Base-by-base conservation (phyloP, 2,888 invertebrate species). In the Diogma glabrata region DNA sequence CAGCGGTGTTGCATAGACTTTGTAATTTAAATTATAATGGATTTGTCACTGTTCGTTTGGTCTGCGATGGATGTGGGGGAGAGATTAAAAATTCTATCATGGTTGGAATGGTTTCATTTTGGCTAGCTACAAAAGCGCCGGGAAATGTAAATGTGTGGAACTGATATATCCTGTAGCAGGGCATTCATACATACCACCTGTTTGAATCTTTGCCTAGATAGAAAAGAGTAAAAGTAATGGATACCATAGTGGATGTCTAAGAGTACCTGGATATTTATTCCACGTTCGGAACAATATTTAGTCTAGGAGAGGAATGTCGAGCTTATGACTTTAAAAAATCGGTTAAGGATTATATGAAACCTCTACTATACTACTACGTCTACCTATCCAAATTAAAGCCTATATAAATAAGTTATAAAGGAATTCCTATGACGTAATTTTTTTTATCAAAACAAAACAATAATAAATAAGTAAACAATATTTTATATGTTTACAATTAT, bases 31-130 rank as follows among this genome's bases (percentile, higher is more conserved):
- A n/a, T n/a, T n/a, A 19, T 3, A 19, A 17, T 19, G 48, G 43
- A 14, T 52, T 58, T 16, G 51, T 30, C 12, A 53, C 36, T 40
- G 51, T 63, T 49, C 57, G 60, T 19, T 54, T 64, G 23, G 52
- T 61, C 26, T 57, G 61, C 20, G 64, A 63, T 55, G 62, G 60
- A 19, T 64, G 62, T 53, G 59, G 55, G n/a, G 60, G 63, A 16
- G 61, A 63, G 54, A 64, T 61, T 51, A 63, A 61, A 52, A 63
- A 62, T 54, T 53, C 58, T 6, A 59, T 53, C 8, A 53, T 63
- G 53, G 33, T 59, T 23, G 57, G 53, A 24, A 60, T 62, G 59
- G 56, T 52, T 38, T 47, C 48, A 36, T 54, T 53, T 46, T 61
- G 60, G 60, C 47, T 61, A 20, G 23, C 23, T 36, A 47, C 49